Evolutionary conservation across 2,113 vertebrate species (phyloP).

Genomic region (Indicator indicator): DNA sequence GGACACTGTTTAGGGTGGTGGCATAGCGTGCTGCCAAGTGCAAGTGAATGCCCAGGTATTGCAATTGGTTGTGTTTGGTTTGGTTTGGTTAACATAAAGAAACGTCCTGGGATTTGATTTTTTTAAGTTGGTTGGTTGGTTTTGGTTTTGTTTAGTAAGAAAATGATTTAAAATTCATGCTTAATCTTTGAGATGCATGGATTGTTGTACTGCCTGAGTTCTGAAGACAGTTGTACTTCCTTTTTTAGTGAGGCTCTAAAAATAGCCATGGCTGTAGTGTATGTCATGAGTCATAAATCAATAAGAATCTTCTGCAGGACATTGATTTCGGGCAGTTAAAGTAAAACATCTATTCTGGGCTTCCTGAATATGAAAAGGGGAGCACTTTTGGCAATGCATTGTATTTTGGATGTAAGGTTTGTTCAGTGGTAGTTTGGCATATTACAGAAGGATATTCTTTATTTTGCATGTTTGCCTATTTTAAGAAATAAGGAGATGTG

Average conservation of each 20-base stretch:
- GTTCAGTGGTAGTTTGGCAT: neutral
- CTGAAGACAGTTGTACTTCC: neutral
- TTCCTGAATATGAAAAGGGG: slow-evolving; percentile 19
- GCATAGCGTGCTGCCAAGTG: neutral
- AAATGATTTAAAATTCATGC: neutral
- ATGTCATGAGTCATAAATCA: slow-evolving; percentile 66
- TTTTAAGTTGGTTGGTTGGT: neutral
- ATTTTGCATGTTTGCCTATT: neutral
- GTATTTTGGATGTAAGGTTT: neutral
- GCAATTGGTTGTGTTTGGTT: neutral
- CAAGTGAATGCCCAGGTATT: neutral
- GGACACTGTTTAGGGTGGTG: neutral
- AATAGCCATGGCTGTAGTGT: slow-evolving; percentile 33
- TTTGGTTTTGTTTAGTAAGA: neutral
- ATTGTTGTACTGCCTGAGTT: neutral
- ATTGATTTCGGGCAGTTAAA: slow-evolving; percentile 64
- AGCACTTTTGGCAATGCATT: neutral
- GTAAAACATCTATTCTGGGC: slow-evolving; percentile 40
- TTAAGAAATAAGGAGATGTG: neutral
- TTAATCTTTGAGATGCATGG: neutral
- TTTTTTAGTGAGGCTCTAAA: slow-evolving; percentile 47
- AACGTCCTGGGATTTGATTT: neutral
- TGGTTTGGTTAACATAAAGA: neutral
- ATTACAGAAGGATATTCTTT: neutral
- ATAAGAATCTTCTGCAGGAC: slow-evolving; percentile 40